phyloP scores from a whole-genome alignment of 2,797 vertebrate species.

The Mionectes olivaceus region DNA sequence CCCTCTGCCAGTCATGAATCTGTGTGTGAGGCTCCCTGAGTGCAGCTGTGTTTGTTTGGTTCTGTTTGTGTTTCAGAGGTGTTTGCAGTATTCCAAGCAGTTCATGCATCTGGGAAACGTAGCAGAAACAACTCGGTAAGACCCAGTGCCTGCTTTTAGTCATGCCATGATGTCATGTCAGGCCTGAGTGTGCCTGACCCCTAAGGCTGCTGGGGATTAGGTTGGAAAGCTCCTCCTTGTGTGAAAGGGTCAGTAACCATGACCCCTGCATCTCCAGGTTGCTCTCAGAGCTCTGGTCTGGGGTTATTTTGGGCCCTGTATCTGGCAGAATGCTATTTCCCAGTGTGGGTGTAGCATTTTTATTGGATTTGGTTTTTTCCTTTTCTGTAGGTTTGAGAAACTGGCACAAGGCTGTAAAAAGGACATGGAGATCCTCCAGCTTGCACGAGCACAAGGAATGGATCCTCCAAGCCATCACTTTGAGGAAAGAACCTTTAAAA shows the following conservation, averaged over 20 bases:
- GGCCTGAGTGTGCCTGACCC: background rate
- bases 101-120: conserved; percentile 95
- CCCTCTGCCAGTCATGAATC: background rate
- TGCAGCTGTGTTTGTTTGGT: background rate
- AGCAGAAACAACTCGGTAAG: conserved; percentile 91
- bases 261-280: background rate
- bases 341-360: background rate
- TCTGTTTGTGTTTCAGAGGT: conserved; percentile 84
- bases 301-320: background rate
- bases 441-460: conserved; percentile 88
- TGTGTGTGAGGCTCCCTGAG: background rate
- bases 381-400: conserved; percentile 89
- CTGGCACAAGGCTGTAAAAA: conserved; percentile 90
- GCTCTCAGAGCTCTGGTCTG: background rate
- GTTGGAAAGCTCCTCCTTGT: background rate
- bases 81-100: conserved; percentile 92
- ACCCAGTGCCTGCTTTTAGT: background rate
- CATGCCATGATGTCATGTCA: background rate
- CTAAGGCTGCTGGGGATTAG: background rate
- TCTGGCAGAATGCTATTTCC: background rate
- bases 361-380: fast-evolving
- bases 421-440: conserved; percentile 90
- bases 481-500: conserved; percentile 90
- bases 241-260: background rate
- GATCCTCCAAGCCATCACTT: conserved; percentile 95